phyloP scores from a whole-genome alignment of 1,140 invertebrate species.

The Ceratosolen fusciceps region DNA sequence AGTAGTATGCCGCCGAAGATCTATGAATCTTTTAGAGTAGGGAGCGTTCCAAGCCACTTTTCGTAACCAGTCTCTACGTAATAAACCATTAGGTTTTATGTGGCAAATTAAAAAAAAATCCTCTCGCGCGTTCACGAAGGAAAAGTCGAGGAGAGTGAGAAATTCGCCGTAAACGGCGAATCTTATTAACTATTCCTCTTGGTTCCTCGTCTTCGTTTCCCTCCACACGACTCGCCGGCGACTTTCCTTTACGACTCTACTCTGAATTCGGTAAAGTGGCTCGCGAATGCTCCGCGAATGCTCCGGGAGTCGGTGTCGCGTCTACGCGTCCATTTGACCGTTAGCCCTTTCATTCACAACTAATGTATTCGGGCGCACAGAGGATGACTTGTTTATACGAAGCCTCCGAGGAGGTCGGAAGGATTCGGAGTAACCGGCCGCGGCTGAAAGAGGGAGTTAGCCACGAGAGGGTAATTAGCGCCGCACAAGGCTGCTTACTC shows the following conservation, averaged over 20 bases:
- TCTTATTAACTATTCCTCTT: too few species aligned
- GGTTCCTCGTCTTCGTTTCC: too few species aligned
- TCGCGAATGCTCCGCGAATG: neutral
- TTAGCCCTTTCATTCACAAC: neutral
- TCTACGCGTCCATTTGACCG: neutral
- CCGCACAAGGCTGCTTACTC: neutral
- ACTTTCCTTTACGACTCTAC: neutral
- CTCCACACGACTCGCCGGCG: too few species aligned
- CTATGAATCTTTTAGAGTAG: too few species aligned
- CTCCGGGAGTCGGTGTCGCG: neutral
- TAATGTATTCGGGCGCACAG: constrained; percentile 10
- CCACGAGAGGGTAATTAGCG: neutral
- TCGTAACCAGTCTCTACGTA: too few species aligned
- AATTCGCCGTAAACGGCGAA: too few species aligned
- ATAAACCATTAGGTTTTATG: too few species aligned
- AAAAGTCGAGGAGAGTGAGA: too few species aligned
- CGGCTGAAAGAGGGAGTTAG: neutral
- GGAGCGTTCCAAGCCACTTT: too few species aligned
- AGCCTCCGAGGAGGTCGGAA: neutral
- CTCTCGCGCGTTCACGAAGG: too few species aligned
- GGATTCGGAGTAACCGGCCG: neutral
- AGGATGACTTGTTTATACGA: constrained; percentile 6
- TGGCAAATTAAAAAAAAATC: too few species aligned
- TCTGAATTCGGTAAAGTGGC: neutral
- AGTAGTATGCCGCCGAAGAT: too few species aligned